phyloP scores from a whole-genome alignment of 2,113 vertebrate genomes.

The Sula dactylatra region DNA sequence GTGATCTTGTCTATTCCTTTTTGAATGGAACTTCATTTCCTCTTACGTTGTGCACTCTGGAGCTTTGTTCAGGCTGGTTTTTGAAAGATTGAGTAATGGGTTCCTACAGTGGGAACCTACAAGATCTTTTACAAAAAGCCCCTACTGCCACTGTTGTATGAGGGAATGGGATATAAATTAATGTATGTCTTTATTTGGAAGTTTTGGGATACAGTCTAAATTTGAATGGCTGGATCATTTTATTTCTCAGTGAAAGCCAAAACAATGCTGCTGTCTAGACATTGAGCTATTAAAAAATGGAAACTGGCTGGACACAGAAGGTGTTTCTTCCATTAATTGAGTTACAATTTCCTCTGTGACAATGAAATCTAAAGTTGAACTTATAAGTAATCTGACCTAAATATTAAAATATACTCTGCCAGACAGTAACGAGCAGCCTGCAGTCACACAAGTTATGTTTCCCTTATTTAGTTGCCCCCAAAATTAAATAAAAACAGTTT shows the following conservation, averaged over 20 bases:
- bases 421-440: slow-evolving; percentile 21
- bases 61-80: not conserved
- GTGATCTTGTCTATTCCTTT: not conserved
- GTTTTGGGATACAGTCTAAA: not conserved
- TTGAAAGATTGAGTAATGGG: not conserved
- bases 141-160: not conserved
- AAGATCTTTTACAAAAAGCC: not conserved
- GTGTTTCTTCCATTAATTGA: slow-evolving; percentile 14
- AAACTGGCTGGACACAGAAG: not conserved
- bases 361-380: slow-evolving; percentile 48
- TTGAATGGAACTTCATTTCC: not conserved
- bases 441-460: slow-evolving; percentile 20
- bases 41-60: not conserved
- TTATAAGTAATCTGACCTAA: slow-evolving; percentile 46
- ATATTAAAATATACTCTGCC: slow-evolving; percentile 39
- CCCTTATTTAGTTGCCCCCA: slow-evolving; percentile 23
- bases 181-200: not conserved
- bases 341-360: not conserved
- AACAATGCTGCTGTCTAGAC: not conserved
- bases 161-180: not conserved
- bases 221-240: not conserved
- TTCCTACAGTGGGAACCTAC: not conserved
- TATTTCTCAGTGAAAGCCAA: not conserved
- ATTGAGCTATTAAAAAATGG: not conserved
- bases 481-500: slow-evolving; percentile 19